phyloP scores from a whole-genome alignment of 1,140 invertebrate genomes.

The Acyrthosiphon pisum region DNA sequence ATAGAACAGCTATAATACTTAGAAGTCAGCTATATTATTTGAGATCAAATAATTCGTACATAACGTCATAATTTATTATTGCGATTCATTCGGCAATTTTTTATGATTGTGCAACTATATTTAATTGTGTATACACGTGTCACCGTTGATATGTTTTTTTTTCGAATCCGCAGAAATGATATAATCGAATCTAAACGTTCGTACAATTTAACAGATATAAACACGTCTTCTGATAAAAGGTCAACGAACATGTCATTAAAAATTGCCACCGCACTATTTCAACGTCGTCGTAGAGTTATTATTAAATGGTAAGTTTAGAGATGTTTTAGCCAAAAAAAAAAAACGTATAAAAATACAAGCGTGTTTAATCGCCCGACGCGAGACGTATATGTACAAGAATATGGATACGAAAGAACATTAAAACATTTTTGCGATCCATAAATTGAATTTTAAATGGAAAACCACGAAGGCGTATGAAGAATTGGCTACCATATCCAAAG shows the following conservation, averaged over 20 bases:
- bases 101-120: neutral
- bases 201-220: neutral
- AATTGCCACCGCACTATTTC: neutral
- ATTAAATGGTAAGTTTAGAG: neutral
- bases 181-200: neutral
- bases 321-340: constrained; percentile 27
- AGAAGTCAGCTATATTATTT: neutral
- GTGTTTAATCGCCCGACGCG: neutral
- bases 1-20: neutral
- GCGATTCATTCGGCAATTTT: neutral
- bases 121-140: constrained; percentile 20
- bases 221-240: constrained; percentile 16
- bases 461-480: constrained; percentile 4
- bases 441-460: constrained; percentile 35
- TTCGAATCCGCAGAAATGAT: constrained; percentile 21
- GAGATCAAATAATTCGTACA: neutral
- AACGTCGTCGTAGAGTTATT: neutral
- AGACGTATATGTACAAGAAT: neutral
- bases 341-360: neutral
- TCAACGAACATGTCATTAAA: neutral
- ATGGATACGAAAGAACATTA: neutral
- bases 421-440: constrained; percentile 9
- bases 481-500: neutral
- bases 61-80: neutral
- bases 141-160: neutral